phyloP scores from a whole-genome alignment of 1,140 invertebrate species.

The Panagrolaimus sp. region DNA sequence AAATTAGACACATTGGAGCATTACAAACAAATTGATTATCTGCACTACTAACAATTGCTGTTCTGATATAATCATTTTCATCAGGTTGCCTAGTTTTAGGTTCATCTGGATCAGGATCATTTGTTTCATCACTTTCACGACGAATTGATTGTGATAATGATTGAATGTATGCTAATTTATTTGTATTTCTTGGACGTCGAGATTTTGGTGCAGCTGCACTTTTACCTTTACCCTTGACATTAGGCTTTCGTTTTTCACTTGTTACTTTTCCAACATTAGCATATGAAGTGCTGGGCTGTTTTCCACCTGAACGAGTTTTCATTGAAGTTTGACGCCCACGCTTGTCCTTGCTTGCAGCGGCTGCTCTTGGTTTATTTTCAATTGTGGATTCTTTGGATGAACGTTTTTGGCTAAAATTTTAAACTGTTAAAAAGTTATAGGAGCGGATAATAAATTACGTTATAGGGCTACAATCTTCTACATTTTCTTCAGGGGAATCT shows the following conservation, averaged over 20 bases:
- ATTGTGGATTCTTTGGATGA: neutral
- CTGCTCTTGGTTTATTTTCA: neutral
- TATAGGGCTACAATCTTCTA: too few relatives aligned
- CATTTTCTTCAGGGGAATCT: neutral
- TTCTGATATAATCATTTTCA: conserved; percentile 50
- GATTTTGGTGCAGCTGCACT: neutral
- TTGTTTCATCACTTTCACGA: conserved; percentile 7
- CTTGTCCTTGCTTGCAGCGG: neutral
- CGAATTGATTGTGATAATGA: neutral
- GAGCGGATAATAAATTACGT: too few relatives aligned
- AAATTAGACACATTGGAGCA: conserved; percentile 79
- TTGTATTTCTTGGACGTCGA: neutral
- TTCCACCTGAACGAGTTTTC: conserved; percentile 5
- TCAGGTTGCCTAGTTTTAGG: conserved; percentile 21
- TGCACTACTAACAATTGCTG: conserved; percentile 78
- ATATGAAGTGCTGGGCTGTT: neutral
- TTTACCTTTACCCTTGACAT: neutral
- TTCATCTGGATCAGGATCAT: neutral
- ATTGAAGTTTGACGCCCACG: neutral
- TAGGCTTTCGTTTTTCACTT: neutral
- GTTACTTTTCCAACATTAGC: conserved; percentile 2
- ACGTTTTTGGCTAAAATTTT: neutral
- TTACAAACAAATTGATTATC: conserved; percentile 85
- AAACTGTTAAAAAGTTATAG: too few relatives aligned
- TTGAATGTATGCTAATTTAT: conserved; percentile 8